These are phyloP conservation scores for Dryomyza anilis DNA, from an alignment of 2,888 invertebrate species.

Conservation along the genomic window DNA sequence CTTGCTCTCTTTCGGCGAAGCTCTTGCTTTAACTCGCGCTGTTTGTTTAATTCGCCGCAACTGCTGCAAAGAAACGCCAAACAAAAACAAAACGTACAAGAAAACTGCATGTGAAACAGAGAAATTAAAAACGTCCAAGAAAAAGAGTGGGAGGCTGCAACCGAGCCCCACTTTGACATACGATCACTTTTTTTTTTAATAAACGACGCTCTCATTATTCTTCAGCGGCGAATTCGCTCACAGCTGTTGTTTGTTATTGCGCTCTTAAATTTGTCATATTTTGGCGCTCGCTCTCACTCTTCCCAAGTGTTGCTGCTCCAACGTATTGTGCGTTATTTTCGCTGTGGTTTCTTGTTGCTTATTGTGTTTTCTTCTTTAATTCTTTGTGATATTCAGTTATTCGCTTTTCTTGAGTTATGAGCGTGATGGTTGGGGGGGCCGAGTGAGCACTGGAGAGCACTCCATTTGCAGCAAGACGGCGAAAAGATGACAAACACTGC, in stretches of 20 bases:
- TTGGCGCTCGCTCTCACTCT: neutral
- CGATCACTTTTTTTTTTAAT: too few relatives aligned
- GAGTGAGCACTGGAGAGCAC: too few relatives aligned
- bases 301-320: neutral
- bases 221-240: constrained; percentile 10
- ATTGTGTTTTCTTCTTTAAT: neutral
- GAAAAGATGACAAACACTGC: too few relatives aligned
- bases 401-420: too few relatives aligned
- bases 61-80: constrained; percentile 9
- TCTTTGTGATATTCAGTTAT: too few relatives aligned
- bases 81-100: constrained; percentile 23
- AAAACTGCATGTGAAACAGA: constrained; percentile 11
- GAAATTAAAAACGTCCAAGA: neutral
- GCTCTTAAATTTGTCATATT: neutral
- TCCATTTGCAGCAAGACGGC: too few relatives aligned
- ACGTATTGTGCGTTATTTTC: neutral
- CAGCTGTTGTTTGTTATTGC: neutral
- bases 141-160: neutral
- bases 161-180: neutral
- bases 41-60: neutral
- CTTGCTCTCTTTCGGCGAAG: neutral
- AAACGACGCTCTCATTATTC: too few relatives aligned
- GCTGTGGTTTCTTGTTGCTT: neutral
- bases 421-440: too few relatives aligned
- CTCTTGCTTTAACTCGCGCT: neutral